Conservation (phyloP, 2,113 vertebrate genomes). For the Cynopterus brachyotis region DNA sequence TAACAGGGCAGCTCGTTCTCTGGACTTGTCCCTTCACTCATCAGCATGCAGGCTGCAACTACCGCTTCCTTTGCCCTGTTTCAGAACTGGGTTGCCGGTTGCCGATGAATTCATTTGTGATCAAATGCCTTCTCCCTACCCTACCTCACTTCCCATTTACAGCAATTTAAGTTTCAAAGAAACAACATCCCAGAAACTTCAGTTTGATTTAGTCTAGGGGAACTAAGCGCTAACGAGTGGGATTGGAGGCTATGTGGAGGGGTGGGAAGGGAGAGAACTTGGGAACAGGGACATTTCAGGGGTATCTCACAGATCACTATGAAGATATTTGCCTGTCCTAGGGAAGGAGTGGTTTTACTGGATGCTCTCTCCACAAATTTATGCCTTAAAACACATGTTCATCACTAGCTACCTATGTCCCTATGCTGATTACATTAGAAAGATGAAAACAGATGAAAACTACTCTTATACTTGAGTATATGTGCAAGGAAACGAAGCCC, state of each 20-base stretch:
- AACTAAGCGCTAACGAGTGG: slow-evolving; percentile 13
- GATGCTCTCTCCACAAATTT: neutral
- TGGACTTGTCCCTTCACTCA: neutral
- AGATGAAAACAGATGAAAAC: neutral
- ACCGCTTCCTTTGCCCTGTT: neutral
- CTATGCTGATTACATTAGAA: neutral
- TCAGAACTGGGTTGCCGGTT: neutral
- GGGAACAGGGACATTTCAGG: neutral
- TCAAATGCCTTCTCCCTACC: neutral
- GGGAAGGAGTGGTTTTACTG: neutral
- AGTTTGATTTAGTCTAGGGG: neutral
- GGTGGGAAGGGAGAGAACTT: neutral
- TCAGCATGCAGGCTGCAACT: neutral
- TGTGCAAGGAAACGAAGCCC: neutral
- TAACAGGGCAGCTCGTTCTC: neutral
- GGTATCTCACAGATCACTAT: neutral
- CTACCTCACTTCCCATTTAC: neutral
- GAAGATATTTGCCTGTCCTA: neutral
- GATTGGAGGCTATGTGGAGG: neutral
- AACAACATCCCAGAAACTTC: slow-evolving; percentile 29
- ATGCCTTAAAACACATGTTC: neutral
- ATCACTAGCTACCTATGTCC: neutral
- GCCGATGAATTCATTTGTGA: neutral
- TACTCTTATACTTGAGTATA: neutral
- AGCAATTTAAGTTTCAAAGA: slow-evolving; percentile 44